Evolutionary conservation across 2,113 vertebrate genomes (phyloP), one percentile per base, ranked within the genome.

Genomic region (Antigone vipio): DNA sequence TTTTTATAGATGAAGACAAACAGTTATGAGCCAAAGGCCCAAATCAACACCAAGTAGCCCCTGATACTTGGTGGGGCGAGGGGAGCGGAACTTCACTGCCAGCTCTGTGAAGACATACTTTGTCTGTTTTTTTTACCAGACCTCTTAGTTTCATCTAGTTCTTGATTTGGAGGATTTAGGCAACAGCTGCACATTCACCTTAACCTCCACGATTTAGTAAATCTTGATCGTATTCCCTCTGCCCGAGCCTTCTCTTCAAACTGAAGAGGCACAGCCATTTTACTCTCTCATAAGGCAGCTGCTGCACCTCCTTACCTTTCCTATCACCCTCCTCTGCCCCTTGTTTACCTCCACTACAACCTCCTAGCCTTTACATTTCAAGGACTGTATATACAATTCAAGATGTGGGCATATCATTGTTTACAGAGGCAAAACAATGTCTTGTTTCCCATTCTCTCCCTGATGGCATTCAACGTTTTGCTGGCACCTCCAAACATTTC

Each of bases 51-150:
- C 32, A 58, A 26, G 32, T 0, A 50, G 26, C 12, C 6, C 35
- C 17, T 19, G 29, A 32, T 9, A 50, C 0, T 17, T 16, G 35
- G n/a, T 2, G 5, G 12, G 4, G 12, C 4, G 23, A 47, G 9
- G n/a, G 44, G 23, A 60, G 13, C 0, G 12, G 14, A 74, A 60
- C 58, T 64, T 38, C 30, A 45, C 21, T 12, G 4, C 29, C 42
- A 77, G 35, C 27, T 71, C 69, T 23, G 27, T 20, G 15, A 67
- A n/a, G 63, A 45, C 5, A 6, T 9, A 52, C 47, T 42, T 78
- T 32, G 55, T 7, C 10, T 64, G 26, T 21, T 47, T 47, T 23
- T 88, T 75, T 34, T 40, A 63, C 55, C n/a, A 95, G 23, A 42
- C 9, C 24, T 19, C 44, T 30, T 42, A 24, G 42, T 38, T 81